These are phyloP conservation scores for Enteromius thamalakanensis DNA, from an alignment of 2,797 vertebrate species.

Conservation along the genomic window DNA sequence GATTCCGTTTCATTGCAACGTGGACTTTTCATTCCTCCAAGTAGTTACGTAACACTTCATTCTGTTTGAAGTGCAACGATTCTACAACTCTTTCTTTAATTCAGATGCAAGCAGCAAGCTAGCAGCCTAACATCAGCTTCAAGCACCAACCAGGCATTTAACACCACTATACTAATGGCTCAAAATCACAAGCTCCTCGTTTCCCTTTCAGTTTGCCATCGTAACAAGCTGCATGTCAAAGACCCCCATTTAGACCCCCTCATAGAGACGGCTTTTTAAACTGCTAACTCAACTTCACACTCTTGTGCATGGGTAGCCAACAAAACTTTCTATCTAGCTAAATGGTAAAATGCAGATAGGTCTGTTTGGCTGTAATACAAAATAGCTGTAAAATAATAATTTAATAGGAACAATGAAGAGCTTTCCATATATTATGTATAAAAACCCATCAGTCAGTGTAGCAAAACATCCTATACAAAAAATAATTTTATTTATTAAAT, in stretches of 20 bases:
- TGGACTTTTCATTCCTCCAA: constrained; percentile 13
- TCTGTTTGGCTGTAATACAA: not conserved
- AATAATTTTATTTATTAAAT: not conserved
- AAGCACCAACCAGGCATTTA: not conserved
- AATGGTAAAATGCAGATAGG: not conserved
- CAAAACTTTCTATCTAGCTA: not conserved
- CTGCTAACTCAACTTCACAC: not conserved
- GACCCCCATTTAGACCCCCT: no score
- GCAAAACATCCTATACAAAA: not conserved
- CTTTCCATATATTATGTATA: not conserved
- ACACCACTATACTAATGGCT: constrained; percentile 1
- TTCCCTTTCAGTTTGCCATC: not conserved
- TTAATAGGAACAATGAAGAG: not conserved
- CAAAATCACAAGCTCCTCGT: constrained; percentile 12
- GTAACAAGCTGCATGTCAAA: not conserved
- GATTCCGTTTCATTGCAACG: constrained; percentile 15
- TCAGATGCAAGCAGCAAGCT: not conserved
- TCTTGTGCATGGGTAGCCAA: not conserved
- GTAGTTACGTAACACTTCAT: constrained; percentile 28
- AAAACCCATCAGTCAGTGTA: not conserved
- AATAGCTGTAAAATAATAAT: not conserved
- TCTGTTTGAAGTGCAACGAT: not conserved
- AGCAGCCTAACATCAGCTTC: not conserved
- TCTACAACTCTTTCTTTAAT: not conserved
- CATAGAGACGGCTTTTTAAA: not conserved